These are phyloP conservation scores for Drosophila varians DNA, from an alignment of 1,140 invertebrate genomes.

Conservation along the genomic window DNA sequence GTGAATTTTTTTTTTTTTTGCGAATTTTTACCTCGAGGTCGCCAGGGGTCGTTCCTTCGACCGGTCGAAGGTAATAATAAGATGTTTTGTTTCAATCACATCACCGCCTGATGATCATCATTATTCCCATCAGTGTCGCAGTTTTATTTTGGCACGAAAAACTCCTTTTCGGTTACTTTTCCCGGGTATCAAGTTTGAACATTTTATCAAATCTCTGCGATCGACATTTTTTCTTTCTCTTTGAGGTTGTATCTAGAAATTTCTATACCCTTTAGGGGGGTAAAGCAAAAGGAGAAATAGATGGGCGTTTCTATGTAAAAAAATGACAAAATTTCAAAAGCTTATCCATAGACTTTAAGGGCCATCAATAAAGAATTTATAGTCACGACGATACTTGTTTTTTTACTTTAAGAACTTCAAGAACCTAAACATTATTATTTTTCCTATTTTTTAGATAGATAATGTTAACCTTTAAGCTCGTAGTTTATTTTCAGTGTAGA, in stretches of 20 bases:
- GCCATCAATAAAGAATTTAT: too few relatives aligned
- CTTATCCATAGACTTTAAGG: too few relatives aligned
- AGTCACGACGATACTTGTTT: too few relatives aligned
- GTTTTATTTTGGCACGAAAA: constrained; percentile 13
- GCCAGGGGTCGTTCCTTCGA: constrained; percentile 72
- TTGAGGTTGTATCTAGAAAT: too few relatives aligned
- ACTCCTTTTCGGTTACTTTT: not conserved
- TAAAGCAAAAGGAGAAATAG: too few relatives aligned
- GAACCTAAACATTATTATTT: too few relatives aligned
- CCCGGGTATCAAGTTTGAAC: not conserved
- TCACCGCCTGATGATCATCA: constrained; percentile 65
- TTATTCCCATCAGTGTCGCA: constrained; percentile 23
- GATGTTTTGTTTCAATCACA: constrained; percentile 82
- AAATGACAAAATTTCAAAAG: too few relatives aligned
- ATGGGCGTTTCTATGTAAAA: too few relatives aligned
- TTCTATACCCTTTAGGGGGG: too few relatives aligned
- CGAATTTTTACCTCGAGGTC: constrained; percentile 65
- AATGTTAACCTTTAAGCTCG: not conserved
- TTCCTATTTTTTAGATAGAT: too few relatives aligned
- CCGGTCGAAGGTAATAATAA: constrained; percentile 74
- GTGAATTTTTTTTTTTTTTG: constrained; percentile 29
- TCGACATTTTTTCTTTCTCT: too few relatives aligned
- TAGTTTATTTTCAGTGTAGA: not conserved
- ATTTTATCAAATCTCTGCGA: not conserved
- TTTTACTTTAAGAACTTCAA: too few relatives aligned